Percentiles rank a stretch among this genome's conserved stretches.
These are phyloP conservation scores for Ophthalmolycus amberensis DNA, from an alignment of 2,113 vertebrate genomes.

Conservation along the genomic window DNA sequence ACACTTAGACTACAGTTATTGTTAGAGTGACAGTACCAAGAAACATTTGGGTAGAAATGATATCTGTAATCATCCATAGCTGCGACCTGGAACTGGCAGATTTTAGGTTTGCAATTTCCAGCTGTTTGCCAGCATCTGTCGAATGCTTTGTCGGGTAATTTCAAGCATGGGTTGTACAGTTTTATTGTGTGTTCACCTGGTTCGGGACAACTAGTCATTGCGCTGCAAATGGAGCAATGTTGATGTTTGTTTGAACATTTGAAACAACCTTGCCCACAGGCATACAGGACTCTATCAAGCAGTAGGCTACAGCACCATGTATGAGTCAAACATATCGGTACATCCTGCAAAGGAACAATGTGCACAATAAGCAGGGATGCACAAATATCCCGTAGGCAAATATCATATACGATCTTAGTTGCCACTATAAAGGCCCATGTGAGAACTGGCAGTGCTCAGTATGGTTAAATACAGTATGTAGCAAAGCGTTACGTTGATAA, in stretches of 20 bases:
- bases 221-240: constrained; percentile 9
- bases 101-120: neutral
- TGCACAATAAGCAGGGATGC: neutral
- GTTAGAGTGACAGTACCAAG: constrained; percentile 7
- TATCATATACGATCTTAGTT: neutral
- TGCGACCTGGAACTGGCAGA: too few species aligned
- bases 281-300: neutral
- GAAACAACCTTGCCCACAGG: neutral
- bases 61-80: constrained; percentile 8
- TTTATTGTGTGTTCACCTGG: constrained; percentile 16
- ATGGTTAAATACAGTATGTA: neutral
- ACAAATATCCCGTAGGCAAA: constrained; percentile 1
- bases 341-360: too few species aligned
- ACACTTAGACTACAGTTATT: neutral
- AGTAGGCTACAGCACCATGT: neutral
- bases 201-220: neutral
- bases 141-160: constrained; percentile 20
- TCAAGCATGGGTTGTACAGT: neutral
- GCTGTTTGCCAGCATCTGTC: constrained; percentile 7
- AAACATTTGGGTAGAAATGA: constrained; percentile 13
- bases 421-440: neutral
- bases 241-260: neutral
- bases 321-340: neutral
- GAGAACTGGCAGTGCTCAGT: neutral
- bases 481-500: neutral